Evolutionary conservation across 1,140 invertebrate genomes (phyloP).

Genomic region (Harlomillsia oculata): DNA sequence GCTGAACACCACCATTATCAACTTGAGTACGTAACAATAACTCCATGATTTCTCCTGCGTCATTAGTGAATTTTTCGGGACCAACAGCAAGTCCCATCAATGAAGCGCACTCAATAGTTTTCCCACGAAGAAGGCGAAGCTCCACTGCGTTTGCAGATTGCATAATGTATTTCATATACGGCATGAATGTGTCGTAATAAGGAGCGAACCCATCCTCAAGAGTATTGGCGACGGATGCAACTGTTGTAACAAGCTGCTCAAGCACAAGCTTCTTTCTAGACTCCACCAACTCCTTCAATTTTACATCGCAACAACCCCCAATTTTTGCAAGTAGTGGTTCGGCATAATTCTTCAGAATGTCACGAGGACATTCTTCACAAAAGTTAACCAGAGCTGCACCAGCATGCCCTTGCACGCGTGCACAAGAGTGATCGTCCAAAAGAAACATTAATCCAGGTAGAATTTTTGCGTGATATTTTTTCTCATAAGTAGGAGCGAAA

Average conservation of each 20-base stretch:
- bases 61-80: constrained; percentile 82
- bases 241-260: constrained; percentile 96
- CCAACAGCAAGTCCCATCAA: constrained; percentile 97
- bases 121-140: constrained; percentile 78
- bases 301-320: constrained; percentile 77
- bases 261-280: constrained; percentile 77
- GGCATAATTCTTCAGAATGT: constrained; percentile 81
- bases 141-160: constrained; percentile 81
- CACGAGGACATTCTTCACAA: constrained; percentile 95
- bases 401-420: constrained; percentile 85
- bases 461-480: constrained; percentile 92
- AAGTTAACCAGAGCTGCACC: constrained; percentile 97
- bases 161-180: constrained; percentile 91
- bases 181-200: constrained; percentile 51
- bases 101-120: constrained; percentile 97
- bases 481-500: constrained; percentile 92
- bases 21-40: constrained; percentile 84
- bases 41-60: constrained; percentile 95
- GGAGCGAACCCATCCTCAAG: constrained; percentile 88
- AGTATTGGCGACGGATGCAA: constrained; percentile 97
- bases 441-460: constrained; percentile 80
- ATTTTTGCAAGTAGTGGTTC: constrained; percentile 83
- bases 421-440: constrained; percentile 83
- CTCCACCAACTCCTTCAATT: constrained; percentile 67
- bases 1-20: constrained; percentile 50